Evolutionary conservation across 2,888 invertebrate genomes (phyloP).

Genomic region (Drosophila phalerata): DNA sequence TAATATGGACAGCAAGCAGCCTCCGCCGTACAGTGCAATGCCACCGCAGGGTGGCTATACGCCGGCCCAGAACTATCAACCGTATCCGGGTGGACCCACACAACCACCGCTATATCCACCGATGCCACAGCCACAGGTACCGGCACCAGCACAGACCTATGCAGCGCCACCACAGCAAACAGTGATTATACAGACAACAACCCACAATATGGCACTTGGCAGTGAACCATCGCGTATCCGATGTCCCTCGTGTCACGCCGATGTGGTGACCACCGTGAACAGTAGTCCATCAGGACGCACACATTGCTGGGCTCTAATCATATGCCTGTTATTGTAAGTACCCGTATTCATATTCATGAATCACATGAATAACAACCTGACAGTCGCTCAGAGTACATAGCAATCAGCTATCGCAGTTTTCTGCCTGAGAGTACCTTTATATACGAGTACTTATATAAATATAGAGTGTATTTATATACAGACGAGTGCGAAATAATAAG

Average conservation of each 20-base stretch:
- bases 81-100: conserved; percentile 70
- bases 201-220: conserved; percentile 69
- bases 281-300: conserved; percentile 81
- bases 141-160: conserved; percentile 45
- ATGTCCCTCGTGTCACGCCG: conserved; percentile 86
- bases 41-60: conserved; percentile 64
- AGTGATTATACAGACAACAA: conserved; percentile 81
- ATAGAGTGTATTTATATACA: neutral
- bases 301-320: conserved; percentile 81
- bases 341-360: conserved; percentile 1
- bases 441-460: neutral
- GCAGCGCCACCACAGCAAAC: conserved; percentile 52
- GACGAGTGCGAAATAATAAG: too few relatives aligned
- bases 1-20: conserved; percentile 71
- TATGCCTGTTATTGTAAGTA: conserved; percentile 83
- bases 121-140: conserved; percentile 63
- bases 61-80: conserved; percentile 83
- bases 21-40: conserved; percentile 77
- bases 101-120: conserved; percentile 67
- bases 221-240: conserved; percentile 76
- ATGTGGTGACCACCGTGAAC: conserved; percentile 85
- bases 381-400: conserved; percentile 25
- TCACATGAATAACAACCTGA: conserved; percentile 13
- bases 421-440: neutral
- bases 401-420: conserved; percentile 42